A percentile compares a stretch with the other conserved stretches of the same genome.
Evolutionary conservation across 2,113 vertebrate species (phyloP).

Genomic region (Brienomyrus brachyistius): DNA sequence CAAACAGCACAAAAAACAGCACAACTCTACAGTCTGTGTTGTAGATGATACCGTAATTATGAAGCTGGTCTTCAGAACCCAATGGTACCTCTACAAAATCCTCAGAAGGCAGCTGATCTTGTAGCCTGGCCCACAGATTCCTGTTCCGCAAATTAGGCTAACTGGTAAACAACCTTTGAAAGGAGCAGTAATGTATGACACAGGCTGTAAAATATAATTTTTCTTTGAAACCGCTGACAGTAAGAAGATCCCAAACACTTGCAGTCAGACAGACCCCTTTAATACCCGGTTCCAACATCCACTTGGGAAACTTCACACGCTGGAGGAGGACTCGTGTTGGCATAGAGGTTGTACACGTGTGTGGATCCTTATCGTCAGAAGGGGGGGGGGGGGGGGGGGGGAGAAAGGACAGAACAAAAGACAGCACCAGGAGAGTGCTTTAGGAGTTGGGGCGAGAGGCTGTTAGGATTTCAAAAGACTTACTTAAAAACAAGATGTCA

Average conservation of each 20-base stretch:
- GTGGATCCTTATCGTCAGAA: not conserved
- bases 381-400: not conserved
- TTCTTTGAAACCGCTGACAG: not conserved
- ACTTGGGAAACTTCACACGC: not conserved
- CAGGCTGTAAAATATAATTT: not conserved
- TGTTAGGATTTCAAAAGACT: slow-evolving; percentile 32
- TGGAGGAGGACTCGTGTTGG: not conserved
- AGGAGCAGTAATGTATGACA: not conserved
- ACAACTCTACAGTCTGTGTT: not conserved
- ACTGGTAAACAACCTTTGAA: not conserved
- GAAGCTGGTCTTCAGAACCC: not conserved
- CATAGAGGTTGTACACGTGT: not conserved
- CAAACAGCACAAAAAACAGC: not conserved
- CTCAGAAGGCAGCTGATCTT: not conserved
- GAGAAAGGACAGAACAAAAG: not conserved
- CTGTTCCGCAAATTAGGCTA: not conserved
- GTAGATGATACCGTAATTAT: not conserved
- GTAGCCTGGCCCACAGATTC: not conserved
- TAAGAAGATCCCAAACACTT: not conserved
- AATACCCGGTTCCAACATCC: not conserved
- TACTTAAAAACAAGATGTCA: slow-evolving; percentile 12
- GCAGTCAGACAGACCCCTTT: not conserved
- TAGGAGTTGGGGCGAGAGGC: slow-evolving; percentile 24
- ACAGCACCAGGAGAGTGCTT: not conserved
- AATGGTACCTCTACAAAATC: not conserved